Base-by-base conservation (phyloP, 2,888 invertebrate genomes). In the Hirtodrosophila trivittata region DNA sequence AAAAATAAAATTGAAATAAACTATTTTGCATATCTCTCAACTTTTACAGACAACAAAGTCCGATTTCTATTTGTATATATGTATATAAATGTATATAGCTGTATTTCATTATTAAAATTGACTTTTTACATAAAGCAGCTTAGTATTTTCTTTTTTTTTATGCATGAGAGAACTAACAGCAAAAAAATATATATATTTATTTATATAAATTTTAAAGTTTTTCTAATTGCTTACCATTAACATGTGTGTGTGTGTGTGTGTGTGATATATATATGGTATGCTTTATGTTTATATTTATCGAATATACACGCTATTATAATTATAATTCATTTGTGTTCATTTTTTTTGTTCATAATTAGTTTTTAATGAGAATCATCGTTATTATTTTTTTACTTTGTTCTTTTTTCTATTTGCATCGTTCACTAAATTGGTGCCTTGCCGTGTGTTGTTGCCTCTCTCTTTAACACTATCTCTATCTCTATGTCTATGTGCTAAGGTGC, bases 121-220 rank as follows among this genome's bases (percentile, higher is more conserved):
- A 80, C 84, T 80, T 80, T 83, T 80, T 80, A 80, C 81, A 80
- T 57, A 62, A 68, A 60, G 71, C 54, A 66, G 66, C 33, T 65
- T n/a, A n/a, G n/a, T n/a, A 16, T 49, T 39, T 42, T 25, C 32
- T 57, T 35, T 6, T 18, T 33, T 13, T 43, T 18, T 43, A 43
- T 14, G 25, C 25, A 43, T 25, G 21, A 49, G 55, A 37, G 49
- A 38, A 28, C 25, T 43, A 35, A 49, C 51, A 37, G 46, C 38
- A 14, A 43, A 43, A 39, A 37, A 50, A n/a, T 10, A 12, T 37
- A 52, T 45, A n/a, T 49, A 25, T 49, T 1, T 37, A 37, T 49
- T 3, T 13, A 49, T 47, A 18, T 25, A 16, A 28, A 32, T 46
- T 13, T 43, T 21, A 56, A 21, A 21, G 8, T 38, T 41, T 35